Conservation (phyloP, 2,797 vertebrate genomes). For the Rhodeus uyekii region DNA sequence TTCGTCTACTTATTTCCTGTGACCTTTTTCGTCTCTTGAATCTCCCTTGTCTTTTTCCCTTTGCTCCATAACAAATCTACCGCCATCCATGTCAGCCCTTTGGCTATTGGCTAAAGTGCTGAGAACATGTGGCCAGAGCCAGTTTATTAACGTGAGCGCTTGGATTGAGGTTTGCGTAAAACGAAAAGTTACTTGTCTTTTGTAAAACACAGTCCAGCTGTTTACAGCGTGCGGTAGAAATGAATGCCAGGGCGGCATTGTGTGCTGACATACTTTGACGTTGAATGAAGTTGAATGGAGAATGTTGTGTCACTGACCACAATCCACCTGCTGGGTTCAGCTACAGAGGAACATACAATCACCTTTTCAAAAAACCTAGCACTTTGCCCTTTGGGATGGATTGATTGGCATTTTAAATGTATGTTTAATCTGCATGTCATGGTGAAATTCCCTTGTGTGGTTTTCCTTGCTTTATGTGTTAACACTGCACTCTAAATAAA, state of each 20-base stretch:
- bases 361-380: not conserved
- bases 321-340: conserved; percentile 53
- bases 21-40: conserved; percentile 47
- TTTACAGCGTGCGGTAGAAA: conserved; percentile 74
- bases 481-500: not conserved
- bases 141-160: conserved; percentile 50
- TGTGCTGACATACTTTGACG: conserved; percentile 46
- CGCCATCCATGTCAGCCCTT: conserved; percentile 28
- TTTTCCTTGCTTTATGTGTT: not conserved
- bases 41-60: conserved; percentile 8
- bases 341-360: not conserved
- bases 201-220: conserved; percentile 75
- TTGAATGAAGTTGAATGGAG: conserved; percentile 40
- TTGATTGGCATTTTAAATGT: conserved; percentile 29
- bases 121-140: conserved; percentile 33
- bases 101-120: conserved; percentile 23
- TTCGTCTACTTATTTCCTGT: conserved; percentile 40
- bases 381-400: conserved; percentile 17
- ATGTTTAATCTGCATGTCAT: not conserved
- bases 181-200: conserved; percentile 51
- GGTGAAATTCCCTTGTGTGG: not conserved
- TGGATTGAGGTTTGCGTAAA: conserved; percentile 30
- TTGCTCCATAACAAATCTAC: conserved; percentile 33
- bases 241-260: conserved; percentile 71
- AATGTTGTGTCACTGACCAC: conserved; percentile 15